Percentiles rank a stretch among this genome's conserved stretches.
Evolutionary conservation across 2,888 invertebrate species (phyloP).

Genomic region (Deroplatys truncata): DNA sequence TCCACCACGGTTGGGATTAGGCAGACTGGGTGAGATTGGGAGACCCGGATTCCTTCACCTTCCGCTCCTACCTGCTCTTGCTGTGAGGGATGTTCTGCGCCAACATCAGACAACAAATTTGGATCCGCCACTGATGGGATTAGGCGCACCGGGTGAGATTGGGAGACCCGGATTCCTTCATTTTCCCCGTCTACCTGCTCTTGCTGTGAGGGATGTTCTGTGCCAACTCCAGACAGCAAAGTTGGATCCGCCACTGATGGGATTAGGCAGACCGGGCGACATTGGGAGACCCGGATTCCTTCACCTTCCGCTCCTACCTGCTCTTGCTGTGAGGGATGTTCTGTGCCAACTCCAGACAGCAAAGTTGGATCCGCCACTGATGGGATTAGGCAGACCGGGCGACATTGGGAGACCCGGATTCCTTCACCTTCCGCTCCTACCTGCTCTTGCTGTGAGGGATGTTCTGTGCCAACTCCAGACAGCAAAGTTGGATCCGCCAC

Average conservation of each 20-base stretch:
- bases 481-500: neutral
- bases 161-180: neutral
- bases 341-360: too few species aligned
- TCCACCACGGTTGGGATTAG: too few species aligned
- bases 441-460: too few species aligned
- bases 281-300: neutral
- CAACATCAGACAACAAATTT: neutral
- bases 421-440: neutral
- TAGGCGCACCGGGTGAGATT: neutral
- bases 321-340: too few species aligned
- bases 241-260: neutral
- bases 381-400: neutral
- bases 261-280: neutral
- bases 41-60: too few species aligned
- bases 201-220: too few species aligned
- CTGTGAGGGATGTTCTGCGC: too few species aligned
- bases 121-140: neutral
- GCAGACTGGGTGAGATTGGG: too few species aligned
- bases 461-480: too few species aligned
- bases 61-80: too few species aligned
- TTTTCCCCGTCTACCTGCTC: neutral
- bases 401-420: neutral
- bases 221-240: too few species aligned
- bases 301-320: neutral
- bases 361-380: neutral